Percentiles rank a stretch among this genome's conserved stretches.
phyloP scores from a whole-genome alignment of 2,888 invertebrate genomes.

The Boloria selene region DNA sequence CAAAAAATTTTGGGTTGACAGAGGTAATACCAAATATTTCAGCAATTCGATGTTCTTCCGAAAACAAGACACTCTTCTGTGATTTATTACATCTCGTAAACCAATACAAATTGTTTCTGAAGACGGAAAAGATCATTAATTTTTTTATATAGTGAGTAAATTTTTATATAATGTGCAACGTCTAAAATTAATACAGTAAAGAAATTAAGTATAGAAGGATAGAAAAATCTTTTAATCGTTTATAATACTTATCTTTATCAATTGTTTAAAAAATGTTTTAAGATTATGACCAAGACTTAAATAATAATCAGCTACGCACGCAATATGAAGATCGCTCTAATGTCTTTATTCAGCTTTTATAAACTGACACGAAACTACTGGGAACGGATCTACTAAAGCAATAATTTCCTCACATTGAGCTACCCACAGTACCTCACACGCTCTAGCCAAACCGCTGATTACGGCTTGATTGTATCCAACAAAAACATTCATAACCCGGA shows the following conservation, averaged over 20 bases:
- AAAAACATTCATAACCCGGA: conserved; percentile 80
- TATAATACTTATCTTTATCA: conserved; percentile 18
- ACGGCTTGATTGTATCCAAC: conserved; percentile 77
- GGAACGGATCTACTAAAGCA: conserved; percentile 64
- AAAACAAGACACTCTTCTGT: conserved; percentile 70
- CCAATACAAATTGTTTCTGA: conserved; percentile 73
- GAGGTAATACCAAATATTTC: conserved; percentile 77
- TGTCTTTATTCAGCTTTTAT: conserved; percentile 73
- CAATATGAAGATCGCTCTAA: conserved; percentile 75
- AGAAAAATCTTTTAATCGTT: neutral
- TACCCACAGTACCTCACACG: conserved; percentile 70
- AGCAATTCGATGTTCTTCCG: conserved; percentile 68
- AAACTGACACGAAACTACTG: conserved; percentile 59
- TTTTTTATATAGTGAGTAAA: conserved; percentile 48
- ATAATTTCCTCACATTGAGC: conserved; percentile 68
- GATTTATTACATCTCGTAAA: conserved; percentile 69
- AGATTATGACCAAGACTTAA: conserved; percentile 66
- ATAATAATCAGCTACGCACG: conserved; percentile 68
- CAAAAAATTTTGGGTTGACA: conserved; percentile 74
- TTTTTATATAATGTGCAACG: too few species aligned
- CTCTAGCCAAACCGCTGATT: conserved; percentile 75
- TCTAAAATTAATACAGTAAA: neutral
- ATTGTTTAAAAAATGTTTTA: conserved; percentile 52
- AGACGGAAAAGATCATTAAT: conserved; percentile 56
- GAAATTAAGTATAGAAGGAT: neutral